phyloP scores from a whole-genome alignment of 2,113 vertebrate genomes.

The Otolemur garnettii region DNA sequence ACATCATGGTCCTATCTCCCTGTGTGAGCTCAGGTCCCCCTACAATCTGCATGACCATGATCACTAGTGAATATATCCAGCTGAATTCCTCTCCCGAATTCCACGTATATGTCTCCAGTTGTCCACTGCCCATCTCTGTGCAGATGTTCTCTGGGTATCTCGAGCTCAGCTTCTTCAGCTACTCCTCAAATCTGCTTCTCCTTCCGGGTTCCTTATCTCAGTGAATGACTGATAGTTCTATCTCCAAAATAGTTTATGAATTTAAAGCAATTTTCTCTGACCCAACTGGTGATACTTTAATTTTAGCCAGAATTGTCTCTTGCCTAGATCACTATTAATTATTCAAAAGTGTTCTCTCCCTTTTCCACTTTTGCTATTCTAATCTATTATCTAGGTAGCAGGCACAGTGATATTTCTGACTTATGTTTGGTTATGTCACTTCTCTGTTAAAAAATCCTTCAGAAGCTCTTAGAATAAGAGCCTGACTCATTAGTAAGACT shows the following conservation, averaged over 20 bases:
- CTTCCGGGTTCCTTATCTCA: neutral
- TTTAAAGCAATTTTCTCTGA: conserved; percentile 21
- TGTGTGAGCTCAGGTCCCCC: neutral
- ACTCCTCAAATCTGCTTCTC: neutral
- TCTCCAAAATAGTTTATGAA: neutral
- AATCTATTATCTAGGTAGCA: neutral
- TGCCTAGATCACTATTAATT: conserved; percentile 9
- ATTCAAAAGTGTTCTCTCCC: neutral
- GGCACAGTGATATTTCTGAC: conserved; percentile 38
- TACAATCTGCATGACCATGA: neutral
- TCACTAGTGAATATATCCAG: neutral
- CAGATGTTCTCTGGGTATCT: too few relatives aligned
- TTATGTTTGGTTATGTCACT: conserved; percentile 13
- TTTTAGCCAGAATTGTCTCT: conserved; percentile 20
- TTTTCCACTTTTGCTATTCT: neutral
- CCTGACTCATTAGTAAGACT: neutral
- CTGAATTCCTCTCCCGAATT: neutral
- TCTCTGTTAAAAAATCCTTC: neutral
- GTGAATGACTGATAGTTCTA: neutral
- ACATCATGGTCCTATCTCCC: too few relatives aligned
- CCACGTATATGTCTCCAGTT: neutral
- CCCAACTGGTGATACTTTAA: neutral
- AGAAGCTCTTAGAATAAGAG: neutral
- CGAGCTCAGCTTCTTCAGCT: neutral
- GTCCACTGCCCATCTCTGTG: neutral